Base-by-base conservation (phyloP, 2,113 vertebrate genomes). In the Turnix velox region DNA sequence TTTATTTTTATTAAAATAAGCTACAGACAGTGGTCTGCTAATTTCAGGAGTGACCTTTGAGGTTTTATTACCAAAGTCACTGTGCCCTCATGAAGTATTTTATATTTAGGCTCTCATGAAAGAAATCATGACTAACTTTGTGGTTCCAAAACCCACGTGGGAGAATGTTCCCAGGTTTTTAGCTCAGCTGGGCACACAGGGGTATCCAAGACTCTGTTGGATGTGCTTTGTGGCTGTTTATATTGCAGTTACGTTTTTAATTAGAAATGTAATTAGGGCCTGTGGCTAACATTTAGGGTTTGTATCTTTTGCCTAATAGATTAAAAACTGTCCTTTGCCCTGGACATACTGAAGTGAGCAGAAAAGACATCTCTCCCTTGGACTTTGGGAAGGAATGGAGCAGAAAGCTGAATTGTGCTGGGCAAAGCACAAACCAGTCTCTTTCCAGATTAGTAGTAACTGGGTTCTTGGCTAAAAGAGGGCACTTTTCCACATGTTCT, bases 171-270 rank as follows among this genome's bases (percentile, higher is more conserved):
- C 0, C 0, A 28, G 76, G 42, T 19, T 48, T 42, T 9, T 33
- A 0, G n/a, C 12, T 12, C 14, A 9, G 62, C 55, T 42, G 66
- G 35, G 22, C 2, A 45, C 1, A 1, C 39, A 0, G 33, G 3
- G 49, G 19, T 20, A 18, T 82, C 80, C 2, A 1, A 4, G 16
- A 22, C 55, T 40, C 16, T 24, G 23, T 0, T 2, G 13, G 1
- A 1, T 49, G 55, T 10, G 22, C 40, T 3, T 1, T 1, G 1
- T 15, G 46, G 22, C 40, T 3, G 1, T 1, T 1, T 15, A 42
- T 3, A 4, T 4, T 58, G 84, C 71, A 35, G n/a, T 11, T 0
- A 18, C 18, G 31, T 9, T 78, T 85, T 75, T 62, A 69, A 67
- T 85, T 62, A 15, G 45, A 54, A 75, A 1, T 28, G 23, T 63